phyloP scores from a whole-genome alignment of 1,140 invertebrate species.

The Lordiphosa stackelbergi region DNA sequence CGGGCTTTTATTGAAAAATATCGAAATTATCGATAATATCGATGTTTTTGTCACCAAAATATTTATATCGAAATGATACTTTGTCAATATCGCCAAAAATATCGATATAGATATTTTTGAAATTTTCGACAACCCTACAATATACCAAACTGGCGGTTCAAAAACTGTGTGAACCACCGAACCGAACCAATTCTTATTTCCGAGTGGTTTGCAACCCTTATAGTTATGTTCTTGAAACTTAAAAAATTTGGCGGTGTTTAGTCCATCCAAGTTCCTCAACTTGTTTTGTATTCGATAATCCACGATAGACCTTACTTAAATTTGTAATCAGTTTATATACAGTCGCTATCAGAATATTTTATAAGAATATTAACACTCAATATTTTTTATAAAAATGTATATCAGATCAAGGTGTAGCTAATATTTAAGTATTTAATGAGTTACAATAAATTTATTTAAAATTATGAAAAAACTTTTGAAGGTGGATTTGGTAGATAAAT shows the following conservation, averaged over 20 bases:
- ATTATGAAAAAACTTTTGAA: slow-evolving; percentile 31
- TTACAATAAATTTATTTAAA: slow-evolving; percentile 36
- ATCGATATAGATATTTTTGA: too few species aligned
- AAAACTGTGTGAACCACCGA: too few species aligned
- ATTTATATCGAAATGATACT: too few species aligned
- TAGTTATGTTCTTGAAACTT: slow-evolving; percentile 79
- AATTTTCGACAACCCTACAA: too few species aligned
- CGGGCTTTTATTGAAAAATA: too few species aligned
- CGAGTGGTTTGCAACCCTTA: background rate
- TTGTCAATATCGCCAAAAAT: too few species aligned
- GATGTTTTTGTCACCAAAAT: too few species aligned
- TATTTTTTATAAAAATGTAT: slow-evolving; percentile 75
- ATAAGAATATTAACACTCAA: slow-evolving; percentile 77
- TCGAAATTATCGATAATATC: too few species aligned
- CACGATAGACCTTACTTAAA: slow-evolving; percentile 32
- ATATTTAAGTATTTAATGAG: too few species aligned
- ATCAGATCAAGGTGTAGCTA: slow-evolving; percentile 76
- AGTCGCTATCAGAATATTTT: slow-evolving; percentile 76
- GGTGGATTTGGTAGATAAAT: slow-evolving; percentile 36
- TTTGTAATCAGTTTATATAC: slow-evolving; percentile 36
- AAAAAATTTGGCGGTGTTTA: slow-evolving; percentile 80
- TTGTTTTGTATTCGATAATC: slow-evolving; percentile 78
- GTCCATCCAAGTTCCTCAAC: slow-evolving; percentile 79
- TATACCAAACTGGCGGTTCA: too few species aligned
- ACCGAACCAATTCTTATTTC: too few species aligned